Evolutionary conservation across 2,113 vertebrate species (phyloP).

Genomic region (Thunnus maccoyii): DNA sequence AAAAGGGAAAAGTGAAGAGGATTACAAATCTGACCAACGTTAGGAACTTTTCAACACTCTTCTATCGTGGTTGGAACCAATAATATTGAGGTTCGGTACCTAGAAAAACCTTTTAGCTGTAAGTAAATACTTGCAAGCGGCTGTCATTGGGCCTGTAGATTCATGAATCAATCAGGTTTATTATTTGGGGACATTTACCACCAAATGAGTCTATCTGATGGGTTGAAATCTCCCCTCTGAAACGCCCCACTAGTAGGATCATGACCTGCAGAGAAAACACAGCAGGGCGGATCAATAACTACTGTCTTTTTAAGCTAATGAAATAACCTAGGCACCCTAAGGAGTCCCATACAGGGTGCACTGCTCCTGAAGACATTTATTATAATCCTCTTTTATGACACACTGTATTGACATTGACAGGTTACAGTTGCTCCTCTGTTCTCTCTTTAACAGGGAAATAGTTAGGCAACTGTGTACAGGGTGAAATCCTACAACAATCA

Average conservation of each 20-base stretch:
- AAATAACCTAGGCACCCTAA: background rate
- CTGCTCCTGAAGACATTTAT: background rate
- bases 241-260: background rate
- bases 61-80: too few relatives aligned
- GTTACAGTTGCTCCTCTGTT: conserved; percentile 40
- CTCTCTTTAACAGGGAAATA: conserved; percentile 24
- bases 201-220: background rate
- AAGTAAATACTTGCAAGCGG: too few relatives aligned
- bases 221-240: background rate
- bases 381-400: conserved; percentile 17
- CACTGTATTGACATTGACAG: conserved; percentile 26
- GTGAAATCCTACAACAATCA: conserved; percentile 55
- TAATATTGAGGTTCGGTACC: too few relatives aligned
- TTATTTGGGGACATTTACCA: background rate
- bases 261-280: background rate
- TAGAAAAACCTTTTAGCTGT: background rate
- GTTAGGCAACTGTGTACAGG: conserved; percentile 23
- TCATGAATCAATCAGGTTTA: background rate
- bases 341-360: background rate
- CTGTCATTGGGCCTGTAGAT: too few relatives aligned
- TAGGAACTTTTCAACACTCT: too few relatives aligned
- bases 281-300: too few relatives aligned
- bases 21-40: too few relatives aligned
- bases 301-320: background rate
- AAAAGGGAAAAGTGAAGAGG: too few relatives aligned